A percentile compares a stretch with the other conserved stretches of the same genome.
Conservation (phyloP, 64 coral and sea anemone genomes). For the Dendrophyllia cribrosa region DNA sequence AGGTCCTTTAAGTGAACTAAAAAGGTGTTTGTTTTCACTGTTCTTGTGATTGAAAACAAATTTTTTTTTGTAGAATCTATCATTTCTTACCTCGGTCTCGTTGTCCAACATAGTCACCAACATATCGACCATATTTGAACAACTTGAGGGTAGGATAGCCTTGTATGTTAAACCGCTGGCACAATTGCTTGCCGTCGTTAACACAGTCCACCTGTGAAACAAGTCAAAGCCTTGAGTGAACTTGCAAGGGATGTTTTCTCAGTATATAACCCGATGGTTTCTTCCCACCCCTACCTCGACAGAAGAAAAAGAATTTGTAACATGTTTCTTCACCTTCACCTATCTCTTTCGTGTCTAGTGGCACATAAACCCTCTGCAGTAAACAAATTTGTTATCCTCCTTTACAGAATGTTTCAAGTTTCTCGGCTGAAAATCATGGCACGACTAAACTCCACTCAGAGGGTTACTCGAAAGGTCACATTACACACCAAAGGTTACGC, state of each 20-base stretch:
- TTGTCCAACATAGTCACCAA: conserved; percentile 87
- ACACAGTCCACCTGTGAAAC: conserved; percentile 73
- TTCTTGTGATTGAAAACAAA: background rate
- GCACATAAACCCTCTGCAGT: too few species aligned
- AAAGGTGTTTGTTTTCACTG: background rate
- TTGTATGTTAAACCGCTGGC: conserved; percentile 81
- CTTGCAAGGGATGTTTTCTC: background rate
- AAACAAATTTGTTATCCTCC: background rate
- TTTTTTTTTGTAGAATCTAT: background rate
- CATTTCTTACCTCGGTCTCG: conserved; percentile 54
- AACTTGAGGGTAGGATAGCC: conserved; percentile 84
- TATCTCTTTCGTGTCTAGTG: background rate
- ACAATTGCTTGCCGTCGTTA: conserved; percentile 66
- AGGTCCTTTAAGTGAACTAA: background rate
- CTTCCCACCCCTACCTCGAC: background rate
- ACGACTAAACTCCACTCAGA: too few species aligned
- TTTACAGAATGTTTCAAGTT: too few species aligned
- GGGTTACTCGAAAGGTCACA: background rate
- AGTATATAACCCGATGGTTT: too few species aligned
- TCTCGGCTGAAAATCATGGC: too few species aligned
- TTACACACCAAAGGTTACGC: too few species aligned
- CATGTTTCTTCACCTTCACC: background rate
- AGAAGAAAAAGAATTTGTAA: background rate
- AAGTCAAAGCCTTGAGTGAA: background rate
- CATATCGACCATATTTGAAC: conserved; percentile 83